Conservation (phyloP, 2,888 invertebrate genomes). For the Tolmerus cingulatus region DNA sequence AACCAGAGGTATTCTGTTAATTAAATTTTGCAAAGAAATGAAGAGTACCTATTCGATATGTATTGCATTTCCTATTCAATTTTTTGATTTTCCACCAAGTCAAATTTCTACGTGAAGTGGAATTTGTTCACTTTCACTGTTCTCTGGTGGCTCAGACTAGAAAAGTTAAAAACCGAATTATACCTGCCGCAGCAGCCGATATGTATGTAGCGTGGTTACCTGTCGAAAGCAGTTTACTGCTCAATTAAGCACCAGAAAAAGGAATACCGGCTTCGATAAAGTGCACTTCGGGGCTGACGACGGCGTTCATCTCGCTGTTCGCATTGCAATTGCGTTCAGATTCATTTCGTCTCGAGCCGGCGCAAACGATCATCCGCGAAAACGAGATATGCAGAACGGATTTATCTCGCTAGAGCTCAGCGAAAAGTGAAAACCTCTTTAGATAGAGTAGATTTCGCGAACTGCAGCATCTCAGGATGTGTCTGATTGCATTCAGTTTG, state of each 20-base stretch:
- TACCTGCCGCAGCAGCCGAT: not conserved
- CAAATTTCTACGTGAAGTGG: not conserved
- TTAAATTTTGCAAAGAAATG: too few species aligned
- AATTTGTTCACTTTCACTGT: not conserved
- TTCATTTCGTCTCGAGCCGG: not conserved
- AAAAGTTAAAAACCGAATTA: not conserved
- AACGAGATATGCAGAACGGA: not conserved
- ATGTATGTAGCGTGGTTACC: not conserved
- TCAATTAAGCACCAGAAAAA: not conserved
- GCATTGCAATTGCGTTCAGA: not conserved
- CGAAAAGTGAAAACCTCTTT: conserved; percentile 1
- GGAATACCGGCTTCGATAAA: not conserved
- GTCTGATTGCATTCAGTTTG: not conserved
- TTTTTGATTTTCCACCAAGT: not conserved
- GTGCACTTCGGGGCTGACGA: not conserved
- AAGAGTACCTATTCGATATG: too few species aligned
- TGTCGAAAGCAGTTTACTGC: not conserved
- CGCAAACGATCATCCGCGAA: not conserved
- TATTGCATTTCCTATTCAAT: too few species aligned
- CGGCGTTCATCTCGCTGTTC: not conserved
- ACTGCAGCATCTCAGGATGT: not conserved
- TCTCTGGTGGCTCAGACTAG: not conserved
- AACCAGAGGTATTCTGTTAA: too few species aligned
- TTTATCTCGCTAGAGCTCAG: not conserved
- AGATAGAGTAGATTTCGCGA: not conserved